phyloP scores from a whole-genome alignment of 2,113 vertebrate genomes.

The Gymnocephalus cernua region DNA sequence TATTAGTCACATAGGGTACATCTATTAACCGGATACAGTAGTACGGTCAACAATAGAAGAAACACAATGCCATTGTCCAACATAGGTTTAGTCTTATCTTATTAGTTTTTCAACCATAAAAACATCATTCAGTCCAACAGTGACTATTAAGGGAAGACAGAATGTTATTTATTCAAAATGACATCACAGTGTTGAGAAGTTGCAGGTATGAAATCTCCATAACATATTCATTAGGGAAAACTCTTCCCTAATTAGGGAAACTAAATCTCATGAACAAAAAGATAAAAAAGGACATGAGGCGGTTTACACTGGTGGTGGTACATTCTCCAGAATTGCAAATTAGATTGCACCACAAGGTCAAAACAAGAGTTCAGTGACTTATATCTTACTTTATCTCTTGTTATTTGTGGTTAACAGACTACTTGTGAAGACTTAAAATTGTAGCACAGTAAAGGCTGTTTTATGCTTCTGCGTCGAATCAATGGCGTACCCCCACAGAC shows the following conservation, averaged over 20 bases:
- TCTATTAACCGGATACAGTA: background rate
- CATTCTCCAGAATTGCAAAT: background rate
- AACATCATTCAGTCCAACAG: background rate
- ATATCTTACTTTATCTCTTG: background rate
- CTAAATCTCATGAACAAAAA: background rate
- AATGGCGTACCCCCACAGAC: too few species aligned
- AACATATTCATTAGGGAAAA: background rate
- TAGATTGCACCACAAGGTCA: background rate
- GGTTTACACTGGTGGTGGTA: background rate
- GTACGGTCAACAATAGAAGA: background rate
- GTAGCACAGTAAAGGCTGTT: background rate
- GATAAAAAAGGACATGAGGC: background rate
- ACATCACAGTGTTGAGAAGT: background rate
- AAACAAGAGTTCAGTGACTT: background rate
- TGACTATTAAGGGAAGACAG: background rate
- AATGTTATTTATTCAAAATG: conserved; percentile 21
- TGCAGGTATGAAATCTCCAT: conserved; percentile 7
- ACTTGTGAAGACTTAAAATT: background rate
- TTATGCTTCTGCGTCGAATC: too few species aligned
- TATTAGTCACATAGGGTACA: background rate
- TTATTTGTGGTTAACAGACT: background rate
- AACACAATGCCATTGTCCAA: background rate
- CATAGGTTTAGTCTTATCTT: background rate
- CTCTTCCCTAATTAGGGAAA: background rate
- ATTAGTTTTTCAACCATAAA: background rate